Evolutionary conservation across 2,888 invertebrate genomes (phyloP), one percentile per base, ranked within the genome.

Genomic region (Creontiades dilutus): DNA sequence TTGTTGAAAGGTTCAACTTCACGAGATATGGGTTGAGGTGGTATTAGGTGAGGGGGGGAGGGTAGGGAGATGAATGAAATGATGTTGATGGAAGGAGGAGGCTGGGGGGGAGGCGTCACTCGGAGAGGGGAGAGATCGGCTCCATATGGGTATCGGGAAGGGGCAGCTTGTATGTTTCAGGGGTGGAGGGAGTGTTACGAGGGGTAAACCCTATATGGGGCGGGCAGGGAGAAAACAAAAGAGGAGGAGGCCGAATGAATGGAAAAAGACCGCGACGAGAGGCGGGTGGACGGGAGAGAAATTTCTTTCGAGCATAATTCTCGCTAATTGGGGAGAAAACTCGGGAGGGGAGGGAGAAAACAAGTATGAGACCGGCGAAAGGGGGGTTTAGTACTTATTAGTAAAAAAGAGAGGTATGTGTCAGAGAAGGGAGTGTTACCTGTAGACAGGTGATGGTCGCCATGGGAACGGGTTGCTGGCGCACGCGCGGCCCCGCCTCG

Each of bases 381-480:
- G 81, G 57, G 57, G 78, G 78, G 80, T 23, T 75, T 3, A 76
- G 76, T 87, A 76, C 75, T 82, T 89, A 82, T 89, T 82, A 89
- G 82, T 14, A 78, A 80, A 90, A n/a, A 28, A 82, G 87, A 76
- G 68, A 61, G 37, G 87, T 68, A 81, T 55, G 76, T 86, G 85
- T 68, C 82, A 52, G 80, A 68, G 84, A 82, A 84, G 87, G 81
- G 82, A 47, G 68, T 47, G 91, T 88, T 88, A 90, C 90, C 90
- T 90, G 90, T 75, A 48, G 81, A 55, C 90, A 81, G 89, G 93
- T 90, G 86, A 86, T 93, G 93, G 94, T 94, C 92, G 93, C 93
- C 94, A 94, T 94, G 93, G 93, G 93, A 93, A 94, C 94, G 92
- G 92, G 90, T 87, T 90, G 90, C 92, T 82, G 92, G 94, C 94